Percentiles rank a stretch among this genome's conserved stretches.
Conservation (phyloP, 23 tunicate species). For the Oikopleura vanhoeffeni region DNA sequence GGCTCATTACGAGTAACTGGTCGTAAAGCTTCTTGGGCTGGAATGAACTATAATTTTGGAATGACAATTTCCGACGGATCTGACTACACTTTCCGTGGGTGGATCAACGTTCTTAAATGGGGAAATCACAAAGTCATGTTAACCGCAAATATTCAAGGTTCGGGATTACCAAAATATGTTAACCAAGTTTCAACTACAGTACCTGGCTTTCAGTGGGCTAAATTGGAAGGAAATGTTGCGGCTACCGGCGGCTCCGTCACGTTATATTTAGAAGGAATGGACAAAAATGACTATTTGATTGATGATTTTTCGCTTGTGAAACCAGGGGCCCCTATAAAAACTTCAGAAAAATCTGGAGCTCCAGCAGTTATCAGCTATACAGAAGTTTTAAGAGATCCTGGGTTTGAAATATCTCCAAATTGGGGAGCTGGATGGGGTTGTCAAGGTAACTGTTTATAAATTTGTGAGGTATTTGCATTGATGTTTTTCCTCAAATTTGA, state of each 20-base stretch:
- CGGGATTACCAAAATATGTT: neutral
- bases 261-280: neutral
- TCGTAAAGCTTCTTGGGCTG: neutral
- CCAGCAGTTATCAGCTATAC: too few species aligned
- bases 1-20: neutral
- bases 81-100: neutral
- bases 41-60: neutral
- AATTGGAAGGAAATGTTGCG: neutral
- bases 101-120: neutral
- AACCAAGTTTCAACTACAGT: neutral
- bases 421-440: neutral
- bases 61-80: neutral
- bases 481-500: too few species aligned
- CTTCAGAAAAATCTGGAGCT: neutral
- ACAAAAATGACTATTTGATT: neutral
- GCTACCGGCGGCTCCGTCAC: neutral
- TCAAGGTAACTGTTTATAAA: too few species aligned
- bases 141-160: neutral
- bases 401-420: neutral
- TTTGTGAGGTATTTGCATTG: too few species aligned
- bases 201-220: neutral
- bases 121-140: neutral
- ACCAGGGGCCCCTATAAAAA: too few species aligned
- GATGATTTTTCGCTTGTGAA: neutral
- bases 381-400: neutral